Evolutionary conservation across 2,113 vertebrate genomes (phyloP).

Genomic region (Psephotus haematonotus): DNA sequence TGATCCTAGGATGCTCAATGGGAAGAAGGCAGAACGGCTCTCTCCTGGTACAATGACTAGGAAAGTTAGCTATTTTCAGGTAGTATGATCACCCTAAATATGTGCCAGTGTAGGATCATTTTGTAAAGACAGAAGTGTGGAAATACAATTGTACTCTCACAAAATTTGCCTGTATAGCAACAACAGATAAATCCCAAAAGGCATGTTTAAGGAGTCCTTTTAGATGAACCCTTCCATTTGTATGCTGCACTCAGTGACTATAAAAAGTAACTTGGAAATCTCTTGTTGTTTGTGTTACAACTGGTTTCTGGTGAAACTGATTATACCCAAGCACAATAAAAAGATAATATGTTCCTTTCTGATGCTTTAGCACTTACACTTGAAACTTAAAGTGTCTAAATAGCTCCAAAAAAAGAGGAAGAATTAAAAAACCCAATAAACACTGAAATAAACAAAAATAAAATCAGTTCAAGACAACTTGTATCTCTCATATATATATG

Average conservation of each 20-base stretch:
- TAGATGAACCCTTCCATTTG: background rate
- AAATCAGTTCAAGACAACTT: background rate
- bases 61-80: background rate
- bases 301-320: background rate
- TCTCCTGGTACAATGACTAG: background rate
- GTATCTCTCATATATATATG: background rate
- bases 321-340: background rate
- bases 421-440: background rate
- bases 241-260: background rate
- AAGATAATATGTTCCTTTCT: background rate
- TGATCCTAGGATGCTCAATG: background rate
- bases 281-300: background rate
- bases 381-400: background rate
- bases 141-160: background rate
- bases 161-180: background rate
- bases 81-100: background rate
- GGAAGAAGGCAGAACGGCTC: background rate
- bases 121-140: background rate
- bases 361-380: background rate
- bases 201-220: background rate
- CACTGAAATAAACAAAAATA: background rate
- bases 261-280: background rate
- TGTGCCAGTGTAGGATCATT: background rate
- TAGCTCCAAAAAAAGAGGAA: background rate
- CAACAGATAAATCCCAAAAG: background rate